A percentile compares a stretch with the other conserved stretches of the same genome.
These are phyloP conservation scores for Crocidura indochinensis DNA, from an alignment of 2,797 vertebrate genomes.

Conservation along the genomic window DNA sequence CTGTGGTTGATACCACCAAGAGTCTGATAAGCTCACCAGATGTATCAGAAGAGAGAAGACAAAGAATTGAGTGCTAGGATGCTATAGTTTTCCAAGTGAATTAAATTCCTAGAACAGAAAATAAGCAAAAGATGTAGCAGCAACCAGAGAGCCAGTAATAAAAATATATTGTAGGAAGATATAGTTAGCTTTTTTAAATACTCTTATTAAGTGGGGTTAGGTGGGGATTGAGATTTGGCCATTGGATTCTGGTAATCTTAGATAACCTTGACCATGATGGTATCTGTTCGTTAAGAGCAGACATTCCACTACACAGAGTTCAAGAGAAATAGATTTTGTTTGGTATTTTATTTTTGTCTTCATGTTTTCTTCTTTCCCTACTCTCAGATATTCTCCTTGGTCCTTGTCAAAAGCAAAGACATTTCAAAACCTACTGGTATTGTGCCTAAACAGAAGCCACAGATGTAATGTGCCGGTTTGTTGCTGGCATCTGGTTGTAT, in stretches of 20 bases:
- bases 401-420: conserved; percentile 52
- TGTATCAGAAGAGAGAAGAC: not conserved
- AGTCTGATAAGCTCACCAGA: not conserved
- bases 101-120: not conserved
- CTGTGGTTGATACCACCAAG: not conserved
- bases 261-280: not conserved
- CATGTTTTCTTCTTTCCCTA: not conserved
- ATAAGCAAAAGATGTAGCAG: not conserved
- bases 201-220: not conserved
- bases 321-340: not conserved
- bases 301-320: not conserved
- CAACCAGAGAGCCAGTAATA: not conserved
- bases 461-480: not conserved
- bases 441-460: not conserved
- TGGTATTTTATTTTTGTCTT: not conserved
- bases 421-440: not conserved
- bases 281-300: not conserved
- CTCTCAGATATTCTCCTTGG: not conserved
- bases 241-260: not conserved
- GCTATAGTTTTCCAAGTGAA: not conserved
- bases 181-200: no score
- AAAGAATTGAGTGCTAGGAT: conserved; percentile 2
- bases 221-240: not conserved
- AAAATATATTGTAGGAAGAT: not conserved
- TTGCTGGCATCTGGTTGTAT: not conserved